Base-by-base conservation (phyloP, 1,140 invertebrate species). In the Mercenaria mercenaria region DNA sequence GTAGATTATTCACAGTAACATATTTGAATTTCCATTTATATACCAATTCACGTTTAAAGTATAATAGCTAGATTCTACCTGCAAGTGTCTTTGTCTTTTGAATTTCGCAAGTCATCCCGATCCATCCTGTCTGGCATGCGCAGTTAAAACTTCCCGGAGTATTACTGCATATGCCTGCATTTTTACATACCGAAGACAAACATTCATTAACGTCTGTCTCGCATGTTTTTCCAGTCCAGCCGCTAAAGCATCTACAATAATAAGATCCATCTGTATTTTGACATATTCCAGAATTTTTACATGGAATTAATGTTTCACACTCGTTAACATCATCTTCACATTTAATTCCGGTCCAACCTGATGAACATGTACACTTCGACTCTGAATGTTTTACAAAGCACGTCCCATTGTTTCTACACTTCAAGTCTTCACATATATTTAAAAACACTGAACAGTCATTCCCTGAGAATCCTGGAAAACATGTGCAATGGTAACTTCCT, bases 181-280 rank as follows among this genome's bases (percentile, higher is more conserved):
- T 72, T 88, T 91, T 20, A 67, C 90, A 91, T 41, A 50, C 86
- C 47, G 39, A 67, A 56, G 34, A 77, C 26, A 61, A 29, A 69
- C 91, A 92, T 32, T 91, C 89, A 76, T 92, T 81, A 3, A 88
- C 88, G 10, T 56, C 74, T 20, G 64, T 72, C 47, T 89, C 87
- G 81, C 92, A 92, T 6, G 32, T 32, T 29, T 74, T 56, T 43
- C 91, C 92, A 39, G 59, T 91, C 90, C 91, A 91, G 10, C 91
- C 92, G 26, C 15, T 3, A 32, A 39, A 18, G 72, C 92, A 92
- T 37, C 89, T 26, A 88, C 92, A 92, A 2, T 69, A 50, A 61
- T 77, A 90, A 23, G 79, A 86, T 6, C 85, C 81, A 56, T 84
- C 76, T n/a, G 64, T 69, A 37, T 92, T 90, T 0, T 74, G 41